Evolutionary conservation across 2,113 vertebrate genomes (phyloP).

Genomic region (Pterocles orientalis): DNA sequence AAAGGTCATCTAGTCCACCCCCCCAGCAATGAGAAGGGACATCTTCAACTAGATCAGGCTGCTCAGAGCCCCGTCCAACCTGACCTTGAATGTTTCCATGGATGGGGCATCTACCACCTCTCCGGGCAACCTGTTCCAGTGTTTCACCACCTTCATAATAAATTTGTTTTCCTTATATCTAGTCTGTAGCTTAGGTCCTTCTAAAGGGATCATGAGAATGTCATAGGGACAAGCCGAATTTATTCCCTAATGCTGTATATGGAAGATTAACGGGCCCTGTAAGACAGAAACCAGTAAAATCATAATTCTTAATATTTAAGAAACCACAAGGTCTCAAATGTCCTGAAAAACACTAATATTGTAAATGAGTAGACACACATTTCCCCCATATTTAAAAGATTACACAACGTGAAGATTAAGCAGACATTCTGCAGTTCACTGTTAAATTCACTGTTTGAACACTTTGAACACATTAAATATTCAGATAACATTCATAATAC

Average conservation of each 20-base stretch:
- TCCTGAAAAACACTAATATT: neutral
- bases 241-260: neutral
- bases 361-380: accelerated
- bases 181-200: neutral
- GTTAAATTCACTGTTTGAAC: neutral
- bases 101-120: too few species aligned
- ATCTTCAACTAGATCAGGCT: neutral
- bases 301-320: neutral
- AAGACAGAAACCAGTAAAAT: neutral
- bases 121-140: too few species aligned
- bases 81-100: too few species aligned
- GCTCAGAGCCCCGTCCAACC: too few species aligned
- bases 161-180: too few species aligned
- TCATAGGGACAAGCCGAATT: neutral
- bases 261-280: neutral
- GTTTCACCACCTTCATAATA: too few species aligned
- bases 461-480: neutral
- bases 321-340: neutral
- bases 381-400: neutral
- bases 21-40: neutral
- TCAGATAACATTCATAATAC: neutral
- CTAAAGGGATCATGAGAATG: neutral
- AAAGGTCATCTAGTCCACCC: neutral
- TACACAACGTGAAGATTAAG: neutral
- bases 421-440: neutral